Percentiles rank a stretch among this genome's conserved stretches.
phyloP scores from a whole-genome alignment of 2,113 vertebrate genomes.

The Uria aalge region DNA sequence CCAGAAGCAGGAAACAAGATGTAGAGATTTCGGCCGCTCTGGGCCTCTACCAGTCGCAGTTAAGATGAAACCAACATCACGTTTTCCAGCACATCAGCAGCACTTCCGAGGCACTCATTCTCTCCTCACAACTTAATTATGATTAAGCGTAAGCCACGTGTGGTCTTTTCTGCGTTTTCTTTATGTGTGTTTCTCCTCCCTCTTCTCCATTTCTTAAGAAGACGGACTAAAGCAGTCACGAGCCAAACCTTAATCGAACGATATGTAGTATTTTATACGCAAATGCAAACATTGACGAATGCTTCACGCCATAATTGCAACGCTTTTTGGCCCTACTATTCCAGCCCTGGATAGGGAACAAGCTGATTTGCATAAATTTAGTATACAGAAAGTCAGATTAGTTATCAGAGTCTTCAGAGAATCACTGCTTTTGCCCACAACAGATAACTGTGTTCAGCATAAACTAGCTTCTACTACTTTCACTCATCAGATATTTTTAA shows the following conservation, averaged over 20 bases:
- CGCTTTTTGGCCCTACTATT: accelerated
- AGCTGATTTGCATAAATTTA: background rate
- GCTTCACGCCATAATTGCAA: background rate
- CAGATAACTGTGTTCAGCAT: background rate
- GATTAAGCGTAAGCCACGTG: background rate
- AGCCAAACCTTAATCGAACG: background rate
- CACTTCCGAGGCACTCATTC: background rate
- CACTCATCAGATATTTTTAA: background rate
- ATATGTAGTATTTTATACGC: no score
- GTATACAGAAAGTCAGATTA: background rate
- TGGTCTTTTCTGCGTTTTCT: background rate
- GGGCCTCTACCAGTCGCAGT: background rate
- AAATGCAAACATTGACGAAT: background rate
- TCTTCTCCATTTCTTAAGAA: background rate
- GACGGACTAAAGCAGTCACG: accelerated
- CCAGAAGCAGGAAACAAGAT: background rate
- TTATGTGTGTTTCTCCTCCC: background rate
- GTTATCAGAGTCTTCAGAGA: background rate
- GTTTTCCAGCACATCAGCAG: background rate
- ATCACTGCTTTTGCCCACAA: no score
- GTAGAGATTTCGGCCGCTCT: background rate
- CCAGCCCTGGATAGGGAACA: background rate
- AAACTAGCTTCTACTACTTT: background rate
- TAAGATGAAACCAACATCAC: background rate
- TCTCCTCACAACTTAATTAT: background rate